Conservation (phyloP, 2,888 invertebrate genomes). For the Temnothorax rugatulus region DNA sequence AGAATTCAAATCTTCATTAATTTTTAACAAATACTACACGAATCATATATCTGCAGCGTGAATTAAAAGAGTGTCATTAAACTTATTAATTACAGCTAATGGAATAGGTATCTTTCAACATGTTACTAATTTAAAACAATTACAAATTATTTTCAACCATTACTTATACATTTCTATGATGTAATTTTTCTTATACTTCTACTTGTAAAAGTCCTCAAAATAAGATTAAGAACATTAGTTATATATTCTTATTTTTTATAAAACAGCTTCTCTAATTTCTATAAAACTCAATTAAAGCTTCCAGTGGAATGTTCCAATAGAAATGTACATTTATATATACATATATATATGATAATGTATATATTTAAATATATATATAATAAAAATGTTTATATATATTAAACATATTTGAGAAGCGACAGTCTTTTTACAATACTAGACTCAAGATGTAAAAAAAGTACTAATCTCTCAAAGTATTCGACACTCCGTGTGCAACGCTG, state of each 20-base stretch:
- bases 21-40: not conserved
- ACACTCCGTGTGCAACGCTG: not conserved
- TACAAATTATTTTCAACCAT: not conserved
- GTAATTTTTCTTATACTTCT: not conserved
- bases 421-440: not conserved
- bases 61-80: not conserved
- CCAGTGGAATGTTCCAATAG: not conserved
- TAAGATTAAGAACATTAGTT: not conserved
- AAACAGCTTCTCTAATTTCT: not conserved
- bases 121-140: not conserved
- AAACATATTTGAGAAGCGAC: too few species aligned
- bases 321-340: not conserved
- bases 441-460: not conserved
- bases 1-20: slow-evolving; percentile 4
- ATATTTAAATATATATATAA: not conserved
- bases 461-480: not conserved
- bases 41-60: not conserved
- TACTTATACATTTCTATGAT: not conserved
- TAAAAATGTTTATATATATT: not conserved
- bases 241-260: not conserved
- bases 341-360: not conserved
- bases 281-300: not conserved
- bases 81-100: not conserved
- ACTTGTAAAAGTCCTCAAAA: not conserved
- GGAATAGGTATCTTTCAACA: not conserved